Conservation (phyloP, 53 echinoderm and acorn worm species). For the Mesocentrotus franciscanus region DNA sequence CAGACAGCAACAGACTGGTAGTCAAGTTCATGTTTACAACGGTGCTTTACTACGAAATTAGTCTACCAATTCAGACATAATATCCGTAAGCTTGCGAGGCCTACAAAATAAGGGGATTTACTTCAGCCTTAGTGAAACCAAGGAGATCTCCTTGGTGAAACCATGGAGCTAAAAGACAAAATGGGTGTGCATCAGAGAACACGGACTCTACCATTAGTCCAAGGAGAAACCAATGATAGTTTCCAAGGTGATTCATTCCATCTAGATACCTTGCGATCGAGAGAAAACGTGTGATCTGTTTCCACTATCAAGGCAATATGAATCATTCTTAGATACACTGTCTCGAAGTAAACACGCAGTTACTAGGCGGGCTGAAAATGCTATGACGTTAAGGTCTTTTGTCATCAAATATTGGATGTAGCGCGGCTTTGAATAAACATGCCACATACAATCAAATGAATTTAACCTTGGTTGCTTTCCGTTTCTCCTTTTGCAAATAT, state of each 20-base stretch:
- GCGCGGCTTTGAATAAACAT: conserved; percentile 15
- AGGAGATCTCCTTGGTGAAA: neutral
- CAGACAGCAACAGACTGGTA: neutral
- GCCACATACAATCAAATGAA: neutral
- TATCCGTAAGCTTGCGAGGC: no score
- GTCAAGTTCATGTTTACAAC: conserved; percentile 25
- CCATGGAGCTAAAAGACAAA: no score
- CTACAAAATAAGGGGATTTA: neutral
- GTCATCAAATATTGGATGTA: neutral
- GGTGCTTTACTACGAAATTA: neutral
- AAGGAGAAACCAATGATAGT: neutral
- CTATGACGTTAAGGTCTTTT: conserved; percentile 24
- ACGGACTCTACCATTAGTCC: neutral
- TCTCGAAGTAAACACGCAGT: conserved; percentile 1
- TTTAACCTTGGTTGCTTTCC: neutral
- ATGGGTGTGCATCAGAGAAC: neutral
- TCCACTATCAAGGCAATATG: neutral
- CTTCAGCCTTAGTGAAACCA: neutral
- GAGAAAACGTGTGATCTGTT: neutral
- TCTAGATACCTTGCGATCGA: neutral
- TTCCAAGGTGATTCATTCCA: neutral
- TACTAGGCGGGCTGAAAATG: neutral
- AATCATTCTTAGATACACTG: neutral
- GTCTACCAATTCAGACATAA: neutral
- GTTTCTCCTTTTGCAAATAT: conserved; percentile 16